Conservation (phyloP, 2,113 vertebrate species). For the Aythya baeri region DNA sequence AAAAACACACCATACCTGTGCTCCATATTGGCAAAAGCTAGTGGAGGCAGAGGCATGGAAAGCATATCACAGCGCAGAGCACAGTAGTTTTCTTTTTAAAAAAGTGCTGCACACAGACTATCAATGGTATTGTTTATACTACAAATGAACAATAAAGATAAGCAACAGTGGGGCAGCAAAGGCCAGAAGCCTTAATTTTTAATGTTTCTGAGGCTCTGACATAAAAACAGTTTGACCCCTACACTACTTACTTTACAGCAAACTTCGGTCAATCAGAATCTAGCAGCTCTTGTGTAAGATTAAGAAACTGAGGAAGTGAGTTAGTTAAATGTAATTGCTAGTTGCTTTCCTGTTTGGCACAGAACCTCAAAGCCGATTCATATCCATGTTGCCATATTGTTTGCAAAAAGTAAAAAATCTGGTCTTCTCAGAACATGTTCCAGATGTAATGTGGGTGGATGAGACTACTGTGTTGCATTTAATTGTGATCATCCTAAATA, state of each 20-base stretch:
- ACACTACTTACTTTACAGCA: background rate
- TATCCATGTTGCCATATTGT: conserved; percentile 28
- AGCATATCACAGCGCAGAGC: background rate
- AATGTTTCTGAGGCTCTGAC: background rate
- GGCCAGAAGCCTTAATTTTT: conserved; percentile 10
- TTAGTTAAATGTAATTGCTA: conserved; percentile 39
- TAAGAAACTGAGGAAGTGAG: conserved; percentile 48
- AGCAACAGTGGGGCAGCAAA: background rate
- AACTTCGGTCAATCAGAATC: background rate
- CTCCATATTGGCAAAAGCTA: background rate
- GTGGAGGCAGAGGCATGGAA: background rate
- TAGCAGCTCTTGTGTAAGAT: background rate
- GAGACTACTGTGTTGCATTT: background rate
- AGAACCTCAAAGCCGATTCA: conserved; percentile 38
- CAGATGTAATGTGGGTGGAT: background rate
- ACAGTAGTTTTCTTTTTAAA: background rate
- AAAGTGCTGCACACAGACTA: background rate
- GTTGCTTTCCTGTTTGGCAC: conserved; percentile 59
- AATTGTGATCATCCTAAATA: background rate
- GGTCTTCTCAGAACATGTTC: conserved; percentile 10
- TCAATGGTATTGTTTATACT: background rate
- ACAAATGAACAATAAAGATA: conserved; percentile 38
- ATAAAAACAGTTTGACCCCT: conserved; percentile 3
- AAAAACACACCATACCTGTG: background rate
- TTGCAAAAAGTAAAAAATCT: conserved; percentile 18